A percentile compares a stretch with the other conserved stretches of the same genome.
Evolutionary conservation across 2,113 vertebrate genomes (phyloP).

Genomic region (western clawed frog (Xenopus tropicalis)): UCB_Xtro_10.0 CM004443.2:138910001-138910500

Average conservation of each 20-base stretch:
- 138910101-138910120: constrained; percentile 15
- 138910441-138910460: too few relatives aligned
- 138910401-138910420: constrained; percentile 22
- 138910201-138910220: constrained; percentile 28
- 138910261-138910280: constrained; percentile 39
- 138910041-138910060: background rate
- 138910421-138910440: background rate
- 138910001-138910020: too few relatives aligned
- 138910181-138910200: constrained; percentile 38
- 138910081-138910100: too few relatives aligned
- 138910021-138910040: background rate
- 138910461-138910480: too few relatives aligned
- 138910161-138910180: constrained; percentile 32
- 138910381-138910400: constrained; percentile 21
- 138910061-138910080: too few relatives aligned
- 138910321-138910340: constrained; percentile 16
- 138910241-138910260: constrained; percentile 43
- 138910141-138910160: constrained; percentile 35
- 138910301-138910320: constrained; percentile 22
- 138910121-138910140: constrained; percentile 36
- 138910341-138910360: background rate
- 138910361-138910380: background rate
- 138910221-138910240: constrained; percentile 18
- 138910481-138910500: too few relatives aligned
- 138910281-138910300: constrained; percentile 33